Evolutionary conservation across 2,797 vertebrate species (phyloP).

Genomic region (Parambassis ranga): DNA sequence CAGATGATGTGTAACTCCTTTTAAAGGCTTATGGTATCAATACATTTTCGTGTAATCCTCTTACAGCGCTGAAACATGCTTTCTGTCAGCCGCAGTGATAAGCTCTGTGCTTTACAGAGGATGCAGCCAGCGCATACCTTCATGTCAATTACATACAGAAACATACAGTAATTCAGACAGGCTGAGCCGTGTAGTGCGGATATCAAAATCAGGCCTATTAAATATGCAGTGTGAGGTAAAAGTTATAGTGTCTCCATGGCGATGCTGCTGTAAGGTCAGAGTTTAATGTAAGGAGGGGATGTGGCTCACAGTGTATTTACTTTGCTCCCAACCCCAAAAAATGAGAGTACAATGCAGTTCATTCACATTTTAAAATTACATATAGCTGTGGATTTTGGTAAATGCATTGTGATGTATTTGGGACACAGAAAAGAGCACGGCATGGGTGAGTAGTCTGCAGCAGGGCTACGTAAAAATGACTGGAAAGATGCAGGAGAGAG

Average conservation of each 20-base stretch:
- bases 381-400: conserved; percentile 38
- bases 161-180: not conserved
- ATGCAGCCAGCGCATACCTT: conserved; percentile 5
- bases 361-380: conserved; percentile 40
- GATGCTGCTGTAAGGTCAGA: conserved; percentile 44
- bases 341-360: conserved; percentile 10
- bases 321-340: not conserved
- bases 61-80: conserved; percentile 39
- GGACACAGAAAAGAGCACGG: conserved; percentile 50
- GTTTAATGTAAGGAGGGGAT: conserved; percentile 14
- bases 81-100: conserved; percentile 19
- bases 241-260: conserved; percentile 58
- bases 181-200: not conserved
- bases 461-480: conserved; percentile 27
- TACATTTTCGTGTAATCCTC: conserved; percentile 67
- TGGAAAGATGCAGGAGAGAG: not conserved
- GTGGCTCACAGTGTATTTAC: not conserved
- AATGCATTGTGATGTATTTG: conserved; percentile 77
- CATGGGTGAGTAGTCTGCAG: conserved; percentile 64
- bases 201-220: conserved; percentile 13
- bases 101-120: conserved; percentile 31
- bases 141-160: not conserved
- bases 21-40: conserved; percentile 63
- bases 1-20: conserved; percentile 33
- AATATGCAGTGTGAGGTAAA: conserved; percentile 32